Conservation (phyloP, 2,888 invertebrate genomes). For the Caradrina clavipalpis region DNA sequence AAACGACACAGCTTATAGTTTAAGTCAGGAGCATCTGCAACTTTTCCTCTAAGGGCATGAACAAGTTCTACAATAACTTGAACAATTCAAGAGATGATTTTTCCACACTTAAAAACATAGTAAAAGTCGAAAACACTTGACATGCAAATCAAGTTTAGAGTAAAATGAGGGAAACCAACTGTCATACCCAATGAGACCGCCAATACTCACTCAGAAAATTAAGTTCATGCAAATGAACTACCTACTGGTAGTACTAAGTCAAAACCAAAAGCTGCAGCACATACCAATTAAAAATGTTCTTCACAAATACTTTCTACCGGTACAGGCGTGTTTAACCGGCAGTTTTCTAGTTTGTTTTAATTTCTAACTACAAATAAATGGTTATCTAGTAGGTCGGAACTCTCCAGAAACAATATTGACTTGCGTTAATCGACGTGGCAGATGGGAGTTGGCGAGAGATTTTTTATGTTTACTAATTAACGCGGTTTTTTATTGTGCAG, state of each 20-base stretch:
- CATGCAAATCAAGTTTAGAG: slow-evolving; percentile 39
- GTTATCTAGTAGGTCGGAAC: slow-evolving; percentile 71
- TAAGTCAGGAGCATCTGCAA: too few relatives aligned
- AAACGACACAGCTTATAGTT: too few relatives aligned
- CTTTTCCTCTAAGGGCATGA: too few relatives aligned
- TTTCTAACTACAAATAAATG: slow-evolving; percentile 83
- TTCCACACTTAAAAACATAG: too few relatives aligned
- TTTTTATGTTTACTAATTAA: slow-evolving; percentile 13
- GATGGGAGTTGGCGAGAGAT: slow-evolving; percentile 22
- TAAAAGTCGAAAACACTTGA: slow-evolving; percentile 22
- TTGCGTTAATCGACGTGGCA: slow-evolving; percentile 37
- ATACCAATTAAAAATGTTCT: slow-evolving; percentile 76
- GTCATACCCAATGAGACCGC: slow-evolving; percentile 32
- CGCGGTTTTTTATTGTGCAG: slow-evolving; percentile 7
- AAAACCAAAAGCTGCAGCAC: slow-evolving; percentile 57
- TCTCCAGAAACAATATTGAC: slow-evolving; percentile 76
- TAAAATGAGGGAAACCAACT: slow-evolving; percentile 44
- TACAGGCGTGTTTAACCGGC: slow-evolving; percentile 56
- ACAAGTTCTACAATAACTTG: too few relatives aligned
- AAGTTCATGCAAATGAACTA: slow-evolving; percentile 57
- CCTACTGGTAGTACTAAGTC: slow-evolving; percentile 14
- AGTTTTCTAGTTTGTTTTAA: slow-evolving; percentile 79
- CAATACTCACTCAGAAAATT: slow-evolving; percentile 39
- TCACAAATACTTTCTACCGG: slow-evolving; percentile 77
- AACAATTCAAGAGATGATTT: too few relatives aligned